Evolutionary conservation across 2,113 vertebrate species (phyloP).

Genomic region (Crotalus helleri): DNA sequence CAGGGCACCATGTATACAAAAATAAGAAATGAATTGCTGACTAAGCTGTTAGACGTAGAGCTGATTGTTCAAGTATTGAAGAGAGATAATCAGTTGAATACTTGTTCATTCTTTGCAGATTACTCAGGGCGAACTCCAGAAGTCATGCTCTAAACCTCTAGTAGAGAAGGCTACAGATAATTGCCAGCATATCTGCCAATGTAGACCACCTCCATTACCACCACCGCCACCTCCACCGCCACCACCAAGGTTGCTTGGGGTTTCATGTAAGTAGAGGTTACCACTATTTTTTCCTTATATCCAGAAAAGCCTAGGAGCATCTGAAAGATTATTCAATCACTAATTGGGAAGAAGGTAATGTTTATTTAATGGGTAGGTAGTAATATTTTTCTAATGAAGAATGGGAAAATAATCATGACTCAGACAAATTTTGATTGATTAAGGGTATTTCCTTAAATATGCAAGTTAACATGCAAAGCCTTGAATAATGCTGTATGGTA

Average conservation of each 20-base stretch:
- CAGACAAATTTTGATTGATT: constrained; percentile 44
- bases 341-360: constrained; percentile 34
- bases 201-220: constrained; percentile 85
- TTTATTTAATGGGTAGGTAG: constrained; percentile 67
- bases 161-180: constrained; percentile 81
- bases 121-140: constrained; percentile 88
- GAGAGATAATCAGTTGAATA: constrained; percentile 46
- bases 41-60: constrained; percentile 19
- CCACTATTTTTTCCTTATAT: not conserved
- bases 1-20: not conserved
- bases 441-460: constrained; percentile 20
- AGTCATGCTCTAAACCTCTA: constrained; percentile 85
- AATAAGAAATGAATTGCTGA: not conserved
- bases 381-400: constrained; percentile 44
- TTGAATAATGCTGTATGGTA: not conserved
- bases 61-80: constrained; percentile 51
- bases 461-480: not conserved
- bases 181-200: constrained; percentile 88
- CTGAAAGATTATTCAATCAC: fast-evolving
- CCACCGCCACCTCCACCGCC: constrained; percentile 91
- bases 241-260: constrained; percentile 80
- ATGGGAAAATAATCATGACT: constrained; percentile 39
- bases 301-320: not conserved
- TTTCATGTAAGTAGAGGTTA: constrained; percentile 76
- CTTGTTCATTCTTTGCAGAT: constrained; percentile 71